Conservation (phyloP, 2,113 vertebrate genomes). For the Anolis sagrei region DNA sequence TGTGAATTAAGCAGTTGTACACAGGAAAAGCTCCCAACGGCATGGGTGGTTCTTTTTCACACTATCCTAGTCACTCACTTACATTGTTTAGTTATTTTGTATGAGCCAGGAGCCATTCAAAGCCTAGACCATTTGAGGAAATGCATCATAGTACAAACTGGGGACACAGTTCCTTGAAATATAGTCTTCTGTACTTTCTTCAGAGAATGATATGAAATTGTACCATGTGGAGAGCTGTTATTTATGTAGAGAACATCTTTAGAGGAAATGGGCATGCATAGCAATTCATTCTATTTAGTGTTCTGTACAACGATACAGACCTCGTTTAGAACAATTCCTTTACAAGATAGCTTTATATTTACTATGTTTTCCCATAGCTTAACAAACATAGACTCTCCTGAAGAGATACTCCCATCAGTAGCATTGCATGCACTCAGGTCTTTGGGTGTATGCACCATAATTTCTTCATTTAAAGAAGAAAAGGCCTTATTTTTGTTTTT, state of each 20-base stretch:
- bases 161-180: no score
- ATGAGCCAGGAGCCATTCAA: no score
- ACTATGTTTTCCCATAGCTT: background rate
- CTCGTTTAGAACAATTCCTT: background rate
- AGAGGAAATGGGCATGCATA: no score
- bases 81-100: no score
- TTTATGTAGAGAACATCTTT: no score
- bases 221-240: no score
- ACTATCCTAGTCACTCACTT: background rate
- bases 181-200: background rate
- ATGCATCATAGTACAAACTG: no score
- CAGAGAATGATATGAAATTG: no score
- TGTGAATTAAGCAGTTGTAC: background rate
- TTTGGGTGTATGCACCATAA: background rate
- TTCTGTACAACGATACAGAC: background rate
- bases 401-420: background rate
- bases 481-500: background rate
- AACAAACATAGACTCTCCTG: background rate
- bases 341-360: background rate
- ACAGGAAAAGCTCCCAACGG: background rate
- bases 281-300: no score
- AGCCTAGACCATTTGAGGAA: no score
- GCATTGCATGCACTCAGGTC: background rate
- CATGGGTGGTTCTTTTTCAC: background rate
- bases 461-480: background rate